Base-by-base conservation (phyloP, 2,888 invertebrate species). In the Deladenus siricidicola region DNA sequence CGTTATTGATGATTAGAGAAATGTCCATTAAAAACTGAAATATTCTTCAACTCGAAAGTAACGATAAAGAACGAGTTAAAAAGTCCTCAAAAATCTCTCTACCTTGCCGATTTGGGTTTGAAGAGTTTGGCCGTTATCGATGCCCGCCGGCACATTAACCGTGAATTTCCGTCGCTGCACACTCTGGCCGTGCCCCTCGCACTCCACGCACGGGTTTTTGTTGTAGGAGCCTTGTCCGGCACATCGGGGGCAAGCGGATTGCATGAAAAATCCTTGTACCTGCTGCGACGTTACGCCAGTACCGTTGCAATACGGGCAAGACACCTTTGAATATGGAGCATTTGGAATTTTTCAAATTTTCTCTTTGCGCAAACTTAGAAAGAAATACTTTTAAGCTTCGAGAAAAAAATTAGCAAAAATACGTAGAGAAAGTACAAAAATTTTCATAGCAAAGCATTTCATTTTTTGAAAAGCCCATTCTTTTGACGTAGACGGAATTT, bases 111-210 rank as follows among this genome's bases (percentile, higher is more conserved):
- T 88, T 4, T 88, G 85, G 87, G 98, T 89, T 58, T 96, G 85
- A 3, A 98, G 87, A 0, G 93, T 93, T 81, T 99, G 96, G 0
- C 94, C 94, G 80, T 98, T 90, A 80, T 96, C 93, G 6, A 98
- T 90, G 21, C 84, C 86, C 63, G 86, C 92, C 14, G 98, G 98
- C 3, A 98, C 91, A 0, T 93, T 91, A 0, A 98, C 89, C 0
- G 87, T 88, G 1, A 96, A 85, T 77, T 86, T 88, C 79, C 88
- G 89, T 34, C 89, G 85, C 83, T 93, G 90, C 0, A 92, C 88
- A 80, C 86, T 85, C 75, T 86, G 86, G 0, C 93, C 98, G 80
- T 90, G 92, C 30, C 78, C 98, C 72, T 88, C 87, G 79, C 98
- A 99, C 76, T 92, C 92, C 0, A 79, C 77, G 78, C 96, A 98